These are phyloP conservation scores for Myocastor coypus DNA, from an alignment of 2,113 vertebrate genomes.

Conservation along the genomic window DNA sequence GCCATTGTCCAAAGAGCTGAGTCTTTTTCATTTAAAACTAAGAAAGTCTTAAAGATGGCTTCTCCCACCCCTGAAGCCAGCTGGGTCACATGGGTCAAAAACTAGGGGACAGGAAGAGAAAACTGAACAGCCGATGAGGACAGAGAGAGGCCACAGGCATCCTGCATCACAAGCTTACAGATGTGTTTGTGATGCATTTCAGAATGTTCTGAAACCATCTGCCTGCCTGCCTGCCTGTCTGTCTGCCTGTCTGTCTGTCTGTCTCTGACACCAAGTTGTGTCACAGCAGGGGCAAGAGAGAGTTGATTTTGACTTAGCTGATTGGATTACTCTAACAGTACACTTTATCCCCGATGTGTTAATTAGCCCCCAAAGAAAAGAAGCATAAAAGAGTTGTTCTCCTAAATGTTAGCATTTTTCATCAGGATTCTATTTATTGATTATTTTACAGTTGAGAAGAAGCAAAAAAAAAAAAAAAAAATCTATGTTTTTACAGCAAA, in stretches of 20 bases:
- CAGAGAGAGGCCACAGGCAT: conserved; percentile 1
- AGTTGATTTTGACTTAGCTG: conserved; percentile 6
- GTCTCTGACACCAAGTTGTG: neutral
- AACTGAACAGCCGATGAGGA: neutral
- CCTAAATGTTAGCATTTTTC: conserved; percentile 79
- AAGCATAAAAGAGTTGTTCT: conserved; percentile 74
- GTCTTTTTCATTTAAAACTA: conserved; percentile 64
- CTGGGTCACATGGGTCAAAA: conserved; percentile 39
- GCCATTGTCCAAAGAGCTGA: conserved; percentile 67
- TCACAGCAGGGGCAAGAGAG: conserved; percentile 6
- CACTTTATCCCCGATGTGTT: conserved; percentile 65
- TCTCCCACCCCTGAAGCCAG: conserved; percentile 34
- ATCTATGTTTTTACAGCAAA: conserved; percentile 77
- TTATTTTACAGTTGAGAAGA: conserved; percentile 78
- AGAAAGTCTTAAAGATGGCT: conserved; percentile 11
- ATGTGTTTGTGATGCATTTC: conserved; percentile 26
- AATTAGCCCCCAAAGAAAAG: conserved; percentile 77
- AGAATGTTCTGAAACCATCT: conserved; percentile 38
- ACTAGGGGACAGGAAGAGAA: neutral
- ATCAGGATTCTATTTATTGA: conserved; percentile 82
- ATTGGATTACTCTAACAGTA: conserved; percentile 17
- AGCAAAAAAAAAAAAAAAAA: conserved; percentile 72
- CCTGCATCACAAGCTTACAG: neutral
- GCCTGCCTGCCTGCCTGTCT: neutral
- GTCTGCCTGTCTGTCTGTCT: conserved; percentile 36